Evolutionary conservation across 2,113 vertebrate genomes (phyloP), one percentile per base, ranked within the genome.

Genomic region (Cavia porcellus): DNA sequence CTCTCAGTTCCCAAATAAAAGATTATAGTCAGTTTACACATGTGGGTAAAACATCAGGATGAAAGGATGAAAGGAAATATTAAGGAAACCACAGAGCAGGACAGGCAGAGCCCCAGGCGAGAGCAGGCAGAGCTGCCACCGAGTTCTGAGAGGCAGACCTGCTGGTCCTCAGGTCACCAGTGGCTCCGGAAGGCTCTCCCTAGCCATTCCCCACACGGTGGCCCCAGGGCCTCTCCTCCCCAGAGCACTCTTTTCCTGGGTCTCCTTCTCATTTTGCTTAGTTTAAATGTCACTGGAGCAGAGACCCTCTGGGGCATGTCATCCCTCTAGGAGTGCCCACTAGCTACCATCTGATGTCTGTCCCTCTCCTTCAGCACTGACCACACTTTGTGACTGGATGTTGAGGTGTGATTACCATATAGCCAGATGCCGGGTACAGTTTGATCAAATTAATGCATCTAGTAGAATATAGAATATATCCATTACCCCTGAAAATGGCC

Each of bases 251-350:
- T 28, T 10, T 47, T 32, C 11, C 47, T 4, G 24, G 3, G 13
- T n/a, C 22, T 11, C 2, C 13, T 79, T 66, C 35, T 47, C 80
- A 9, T 45, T 79, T 15, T 52, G 55, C 45, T 75, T 30, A 5
- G 47, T 74, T 81, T 55, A 24, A n/a, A 42, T 57, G 66, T 66
- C 83, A 12, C 52, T 42, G 25, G 24, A 30, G 20, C 68, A 75
- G 5, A 90, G 20, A 32, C 57, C 25, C 11, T 32, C n/a, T 38
- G 12, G 14, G 1, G 83, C 20, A 0, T 12, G 32, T 55, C 9
- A 0, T 50, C 52, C 35, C 15, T 12, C 42, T 12, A 13, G 45
- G 62, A 8, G 7, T 3, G 14, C 25, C 75, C 11, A 0, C 14
- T 5, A 17, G 10, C 30, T 13, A 12, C 20, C 2, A 15, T 15